Evolutionary conservation across 2,797 vertebrate genomes (phyloP).

Genomic region (Mormyrops boulengeri): DNA sequence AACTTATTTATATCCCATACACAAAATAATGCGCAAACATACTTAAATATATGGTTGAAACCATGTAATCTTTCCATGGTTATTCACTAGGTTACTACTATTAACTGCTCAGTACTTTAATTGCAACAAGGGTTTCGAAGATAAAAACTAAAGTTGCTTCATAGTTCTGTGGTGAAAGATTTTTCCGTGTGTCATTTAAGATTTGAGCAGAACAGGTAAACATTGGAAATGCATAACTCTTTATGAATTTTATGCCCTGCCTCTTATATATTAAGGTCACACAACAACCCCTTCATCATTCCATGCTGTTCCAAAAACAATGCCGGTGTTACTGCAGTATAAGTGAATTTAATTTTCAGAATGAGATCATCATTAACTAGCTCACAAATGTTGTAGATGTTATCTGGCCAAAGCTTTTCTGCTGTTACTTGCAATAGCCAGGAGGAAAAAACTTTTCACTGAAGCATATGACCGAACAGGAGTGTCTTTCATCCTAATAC

Average conservation of each 20-base stretch:
- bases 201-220: not conserved
- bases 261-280: not conserved
- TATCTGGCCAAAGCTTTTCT: not conserved
- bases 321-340: not conserved
- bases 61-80: not conserved
- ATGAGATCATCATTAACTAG: not conserved
- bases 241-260: not conserved
- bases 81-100: not conserved
- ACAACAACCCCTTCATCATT: not conserved
- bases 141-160: not conserved
- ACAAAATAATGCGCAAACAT: not conserved
- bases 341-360: not conserved
- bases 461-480: not conserved
- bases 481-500: not conserved
- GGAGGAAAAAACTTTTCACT: not conserved
- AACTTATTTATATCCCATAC: not conserved
- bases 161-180: not conserved
- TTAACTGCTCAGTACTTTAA: constrained; percentile 2
- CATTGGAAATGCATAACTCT: not conserved
- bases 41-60: not conserved
- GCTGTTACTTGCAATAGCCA: not conserved
- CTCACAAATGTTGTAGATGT: not conserved
- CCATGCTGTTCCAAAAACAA: not conserved
- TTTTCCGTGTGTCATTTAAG: not conserved
- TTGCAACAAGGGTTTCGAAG: not conserved